Base-by-base conservation (phyloP, 2,888 invertebrate genomes). In the Mactromeris polynyma region DNA sequence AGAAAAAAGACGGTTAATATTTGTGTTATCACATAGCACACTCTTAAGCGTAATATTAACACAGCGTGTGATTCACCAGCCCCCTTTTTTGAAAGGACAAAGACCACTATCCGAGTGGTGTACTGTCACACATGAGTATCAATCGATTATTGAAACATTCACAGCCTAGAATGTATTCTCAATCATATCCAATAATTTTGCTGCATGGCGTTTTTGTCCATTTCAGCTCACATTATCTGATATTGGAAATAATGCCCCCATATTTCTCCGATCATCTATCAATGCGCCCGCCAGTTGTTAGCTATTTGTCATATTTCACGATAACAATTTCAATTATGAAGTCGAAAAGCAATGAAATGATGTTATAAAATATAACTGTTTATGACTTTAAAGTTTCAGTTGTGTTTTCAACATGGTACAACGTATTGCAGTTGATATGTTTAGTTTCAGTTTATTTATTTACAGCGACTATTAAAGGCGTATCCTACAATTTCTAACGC, bases 131-230 rank as follows among this genome's bases (percentile, higher is more conserved):
- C 33, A 4, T 14, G 17, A 73, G 14, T 36, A 36, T 33, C 6
- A 73, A 73, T 73, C 73, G 73, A 73, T 73, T 73, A 36, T 73
- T 73, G 73, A 73, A 73, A 73, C 14, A 6, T 73, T 73, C 36
- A 73, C 36, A 73, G 73, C 33, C 33, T 36, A 33, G 73, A 73
- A 36, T 73, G n/a, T 73, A 26, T 14, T 73, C 73, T 17, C 73
- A 33, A 73, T 36, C 9, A 73, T 73, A 36, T 73, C 36, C 73
- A 73, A 73, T 73, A 73, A 1, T 17, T 26, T 17, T 73, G 36
- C 58, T n/a, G 58, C 26, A 64, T 64, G 58, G 26, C 26, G 58
- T 64, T 64, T 64, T 64, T 6, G 26, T 26, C 46, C 46, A 46
- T 46, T 26, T 64, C 26, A n/a, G n/a, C 58, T 26, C 58, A 9